These are phyloP conservation scores for Epinephelus awoara DNA, from an alignment of 2,797 vertebrate genomes.

Conservation along the genomic window DNA sequence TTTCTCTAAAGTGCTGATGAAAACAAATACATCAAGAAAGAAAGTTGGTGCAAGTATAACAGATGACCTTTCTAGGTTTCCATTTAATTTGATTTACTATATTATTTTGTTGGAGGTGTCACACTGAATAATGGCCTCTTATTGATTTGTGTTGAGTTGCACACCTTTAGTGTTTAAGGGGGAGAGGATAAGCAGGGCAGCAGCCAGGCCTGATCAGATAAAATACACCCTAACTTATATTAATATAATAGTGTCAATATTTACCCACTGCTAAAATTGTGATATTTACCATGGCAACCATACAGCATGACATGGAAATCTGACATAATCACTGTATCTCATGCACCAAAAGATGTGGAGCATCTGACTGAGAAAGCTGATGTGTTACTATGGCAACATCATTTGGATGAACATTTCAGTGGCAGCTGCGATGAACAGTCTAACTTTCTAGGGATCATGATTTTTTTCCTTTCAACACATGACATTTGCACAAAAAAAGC, in stretches of 20 bases:
- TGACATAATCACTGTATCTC: slow-evolving; percentile 41
- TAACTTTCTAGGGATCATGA: slow-evolving; percentile 25
- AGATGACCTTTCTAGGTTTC: slow-evolving; percentile 45
- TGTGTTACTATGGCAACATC: slow-evolving; percentile 74
- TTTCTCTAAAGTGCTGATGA: slow-evolving; percentile 50
- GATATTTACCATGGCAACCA: slow-evolving; percentile 31
- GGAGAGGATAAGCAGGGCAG: slow-evolving; percentile 9
- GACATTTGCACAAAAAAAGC: background rate
- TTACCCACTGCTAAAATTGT: background rate
- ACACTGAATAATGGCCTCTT: slow-evolving; percentile 39
- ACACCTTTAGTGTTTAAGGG: slow-evolving; percentile 19
- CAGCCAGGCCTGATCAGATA: background rate
- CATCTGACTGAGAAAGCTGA: slow-evolving; percentile 52
- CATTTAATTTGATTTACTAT: slow-evolving; percentile 50
- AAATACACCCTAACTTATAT: slow-evolving; percentile 4
- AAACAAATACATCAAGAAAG: slow-evolving; percentile 46
- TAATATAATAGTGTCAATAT: background rate
- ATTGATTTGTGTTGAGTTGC: slow-evolving; percentile 51
- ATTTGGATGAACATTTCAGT: slow-evolving; percentile 54
- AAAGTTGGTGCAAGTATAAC: slow-evolving; percentile 14
- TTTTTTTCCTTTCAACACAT: slow-evolving; percentile 5
- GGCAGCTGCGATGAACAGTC: slow-evolving; percentile 43
- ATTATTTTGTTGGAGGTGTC: slow-evolving; percentile 46
- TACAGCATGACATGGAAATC: slow-evolving; percentile 29
- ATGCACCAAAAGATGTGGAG: slow-evolving; percentile 37